phyloP scores from a whole-genome alignment of 2,888 invertebrate genomes.

The Digitonthophagus gazella region DNA sequence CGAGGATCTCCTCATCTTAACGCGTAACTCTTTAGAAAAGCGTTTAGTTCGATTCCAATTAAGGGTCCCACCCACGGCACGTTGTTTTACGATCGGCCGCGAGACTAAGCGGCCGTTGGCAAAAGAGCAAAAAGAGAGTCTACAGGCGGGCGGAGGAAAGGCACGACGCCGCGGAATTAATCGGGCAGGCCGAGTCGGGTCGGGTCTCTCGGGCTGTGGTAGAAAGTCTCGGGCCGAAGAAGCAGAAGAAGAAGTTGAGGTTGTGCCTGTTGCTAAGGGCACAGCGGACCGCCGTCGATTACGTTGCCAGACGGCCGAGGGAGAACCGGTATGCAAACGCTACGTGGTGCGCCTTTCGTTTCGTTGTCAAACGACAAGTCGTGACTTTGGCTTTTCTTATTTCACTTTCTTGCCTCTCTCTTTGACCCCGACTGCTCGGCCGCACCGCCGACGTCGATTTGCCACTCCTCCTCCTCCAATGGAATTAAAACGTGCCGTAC shows the following conservation, averaged over 20 bases:
- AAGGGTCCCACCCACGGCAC: neutral
- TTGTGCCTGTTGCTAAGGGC: neutral
- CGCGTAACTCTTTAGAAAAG: neutral
- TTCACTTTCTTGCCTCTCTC: neutral
- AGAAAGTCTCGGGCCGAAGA: neutral
- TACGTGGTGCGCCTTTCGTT: neutral
- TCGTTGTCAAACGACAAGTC: neutral
- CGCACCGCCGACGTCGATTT: neutral
- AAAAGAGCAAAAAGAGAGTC: neutral
- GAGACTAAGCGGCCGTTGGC: neutral
- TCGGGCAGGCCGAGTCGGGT: neutral
- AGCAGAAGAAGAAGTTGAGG: neutral
- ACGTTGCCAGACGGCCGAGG: neutral
- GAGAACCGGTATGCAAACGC: neutral
- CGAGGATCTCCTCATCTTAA: neutral
- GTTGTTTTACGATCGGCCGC: neutral
- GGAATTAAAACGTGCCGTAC: neutral
- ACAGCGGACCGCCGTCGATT: neutral
- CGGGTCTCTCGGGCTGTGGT: too few species aligned
- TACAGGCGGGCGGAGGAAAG: neutral
- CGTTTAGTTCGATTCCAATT: neutral
- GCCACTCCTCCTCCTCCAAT: neutral
- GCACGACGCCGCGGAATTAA: neutral
- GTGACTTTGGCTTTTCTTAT: neutral
- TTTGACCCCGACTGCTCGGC: neutral